phyloP scores from a whole-genome alignment of 2,888 invertebrate genomes.

The Dascillus cervinus region DNA sequence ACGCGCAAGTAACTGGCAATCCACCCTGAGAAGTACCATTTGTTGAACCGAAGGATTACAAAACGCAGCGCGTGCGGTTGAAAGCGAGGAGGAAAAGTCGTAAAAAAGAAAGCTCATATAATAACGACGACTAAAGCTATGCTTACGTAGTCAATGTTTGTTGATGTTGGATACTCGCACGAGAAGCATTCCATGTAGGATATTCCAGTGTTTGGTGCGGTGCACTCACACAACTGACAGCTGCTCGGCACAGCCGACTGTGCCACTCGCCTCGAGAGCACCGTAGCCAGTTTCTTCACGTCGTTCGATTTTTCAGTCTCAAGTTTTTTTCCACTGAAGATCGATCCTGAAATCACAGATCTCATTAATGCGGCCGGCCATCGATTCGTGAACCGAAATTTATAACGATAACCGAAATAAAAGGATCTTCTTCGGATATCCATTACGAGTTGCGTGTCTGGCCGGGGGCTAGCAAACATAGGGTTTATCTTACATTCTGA shows the following conservation, averaged over 20 bases:
- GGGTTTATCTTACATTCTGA: conserved; percentile 26
- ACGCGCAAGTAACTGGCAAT: conserved; percentile 32
- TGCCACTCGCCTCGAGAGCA: conserved; percentile 60
- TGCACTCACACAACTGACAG: conserved; percentile 64
- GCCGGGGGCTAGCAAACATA: conserved; percentile 21
- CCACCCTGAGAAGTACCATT: conserved; percentile 32
- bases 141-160: conserved; percentile 46
- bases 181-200: conserved; percentile 60
- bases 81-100: conserved; percentile 16
- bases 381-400: no score
- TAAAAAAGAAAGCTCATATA: no score
- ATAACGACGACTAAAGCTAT: no score
- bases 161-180: conserved; percentile 47
- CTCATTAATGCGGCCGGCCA: no score
- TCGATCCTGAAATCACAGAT: conserved; percentile 47
- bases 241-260: conserved; percentile 50
- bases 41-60: conserved; percentile 34
- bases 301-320: conserved; percentile 49
- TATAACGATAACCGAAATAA: conserved; percentile 5
- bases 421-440: conserved; percentile 24
- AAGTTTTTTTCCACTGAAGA: conserved; percentile 56
- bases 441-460: conserved; percentile 24
- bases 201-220: conserved; percentile 56
- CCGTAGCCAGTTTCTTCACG: conserved; percentile 55
- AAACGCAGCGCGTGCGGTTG: conserved; percentile 30